phyloP scores from a whole-genome alignment of 2,797 vertebrate genomes.

The Neomorphus geoffroyi region DNA sequence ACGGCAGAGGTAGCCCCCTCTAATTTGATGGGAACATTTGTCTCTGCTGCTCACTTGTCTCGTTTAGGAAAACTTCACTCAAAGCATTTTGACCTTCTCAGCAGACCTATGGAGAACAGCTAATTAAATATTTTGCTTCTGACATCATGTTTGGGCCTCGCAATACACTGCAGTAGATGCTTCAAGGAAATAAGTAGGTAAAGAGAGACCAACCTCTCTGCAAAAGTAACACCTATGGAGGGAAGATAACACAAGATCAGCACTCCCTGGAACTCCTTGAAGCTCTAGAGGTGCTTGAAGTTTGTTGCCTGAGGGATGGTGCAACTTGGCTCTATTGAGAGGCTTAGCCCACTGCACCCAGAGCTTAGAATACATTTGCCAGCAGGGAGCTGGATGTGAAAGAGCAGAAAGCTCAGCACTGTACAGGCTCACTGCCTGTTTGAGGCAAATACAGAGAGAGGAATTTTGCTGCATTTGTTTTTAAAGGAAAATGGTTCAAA shows the following conservation, averaged over 20 bases:
- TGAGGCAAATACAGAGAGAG: neutral
- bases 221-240: neutral
- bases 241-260: neutral
- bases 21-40: neutral
- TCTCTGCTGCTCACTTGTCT: neutral
- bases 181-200: neutral
- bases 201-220: neutral
- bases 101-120: neutral
- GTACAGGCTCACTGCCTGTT: neutral
- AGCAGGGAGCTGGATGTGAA: neutral
- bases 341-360: neutral
- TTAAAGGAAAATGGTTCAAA: neutral
- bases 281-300: neutral
- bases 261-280: neutral
- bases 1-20: neutral
- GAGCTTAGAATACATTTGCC: neutral
- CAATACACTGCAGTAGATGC: neutral
- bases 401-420: neutral
- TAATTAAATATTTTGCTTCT: neutral
- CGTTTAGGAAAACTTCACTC: neutral
- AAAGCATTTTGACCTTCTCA: neutral
- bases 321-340: neutral
- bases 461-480: neutral
- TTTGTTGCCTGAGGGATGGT: neutral
- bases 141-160: neutral